Conservation (phyloP, 2,888 invertebrate species). For the Drosophila merina region DNA sequence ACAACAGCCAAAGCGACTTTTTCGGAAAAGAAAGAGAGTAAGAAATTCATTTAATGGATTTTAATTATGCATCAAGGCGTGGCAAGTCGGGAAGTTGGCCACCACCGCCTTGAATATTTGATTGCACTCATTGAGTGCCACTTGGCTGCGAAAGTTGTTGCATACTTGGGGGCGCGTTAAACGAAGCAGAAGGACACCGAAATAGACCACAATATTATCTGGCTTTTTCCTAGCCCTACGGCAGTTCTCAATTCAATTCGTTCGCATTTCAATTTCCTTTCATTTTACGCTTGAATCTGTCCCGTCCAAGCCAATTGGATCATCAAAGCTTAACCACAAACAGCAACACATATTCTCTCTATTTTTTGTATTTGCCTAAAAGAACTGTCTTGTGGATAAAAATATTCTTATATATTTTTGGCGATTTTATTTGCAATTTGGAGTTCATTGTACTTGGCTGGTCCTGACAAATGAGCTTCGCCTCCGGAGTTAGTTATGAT, state of each 20-base stretch:
- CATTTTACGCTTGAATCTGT: constrained; percentile 69
- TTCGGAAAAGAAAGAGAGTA: not conserved
- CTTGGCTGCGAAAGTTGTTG: constrained; percentile 66
- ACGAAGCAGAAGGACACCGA: constrained; percentile 64
- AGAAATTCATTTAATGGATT: constrained; percentile 76
- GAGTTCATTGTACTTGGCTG: constrained; percentile 66
- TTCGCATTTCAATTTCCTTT: constrained; percentile 78
- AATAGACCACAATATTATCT: constrained; percentile 16
- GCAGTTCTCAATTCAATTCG: constrained; percentile 71
- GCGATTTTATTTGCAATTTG: constrained; percentile 19
- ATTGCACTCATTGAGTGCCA: constrained; percentile 60
- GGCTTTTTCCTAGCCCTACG: constrained; percentile 22
- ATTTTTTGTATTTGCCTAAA: constrained; percentile 9
- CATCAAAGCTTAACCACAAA: constrained; percentile 71
- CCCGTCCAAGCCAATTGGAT: constrained; percentile 51
- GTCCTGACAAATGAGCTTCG: constrained; percentile 63
- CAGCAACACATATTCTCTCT: constrained; percentile 20
- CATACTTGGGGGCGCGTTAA: constrained; percentile 66
- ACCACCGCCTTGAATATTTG: constrained; percentile 61
- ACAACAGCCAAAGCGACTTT: constrained; percentile 3
- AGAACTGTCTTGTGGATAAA: not conserved
- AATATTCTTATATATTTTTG: constrained; percentile 16
- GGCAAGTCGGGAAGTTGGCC: constrained; percentile 55
- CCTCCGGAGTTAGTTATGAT: constrained; percentile 67
- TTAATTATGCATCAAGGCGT: constrained; percentile 74